A percentile compares a stretch with the other conserved stretches of the same genome.
Conservation (phyloP, 2,888 invertebrate genomes). For the Notodonta dromedarius region DNA sequence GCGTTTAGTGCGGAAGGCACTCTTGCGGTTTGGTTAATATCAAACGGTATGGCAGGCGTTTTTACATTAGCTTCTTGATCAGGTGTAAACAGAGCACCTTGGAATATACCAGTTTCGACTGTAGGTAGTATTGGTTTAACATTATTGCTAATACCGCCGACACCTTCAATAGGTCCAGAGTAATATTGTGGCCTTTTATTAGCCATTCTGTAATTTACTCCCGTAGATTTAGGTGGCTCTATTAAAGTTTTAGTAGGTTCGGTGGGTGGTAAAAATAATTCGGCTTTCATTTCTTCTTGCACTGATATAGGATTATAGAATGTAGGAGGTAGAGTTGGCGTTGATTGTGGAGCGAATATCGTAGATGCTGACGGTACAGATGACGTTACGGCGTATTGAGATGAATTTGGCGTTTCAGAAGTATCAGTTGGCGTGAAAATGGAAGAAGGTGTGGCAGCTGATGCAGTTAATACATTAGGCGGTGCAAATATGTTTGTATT, state of each 20-base stretch:
- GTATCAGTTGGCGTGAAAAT: not conserved
- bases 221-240: constrained; percentile 67
- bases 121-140: constrained; percentile 63
- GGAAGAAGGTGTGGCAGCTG: not conserved
- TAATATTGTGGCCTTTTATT: constrained; percentile 78
- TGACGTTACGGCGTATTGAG: constrained; percentile 7
- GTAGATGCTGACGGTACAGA: constrained; percentile 7
- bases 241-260: constrained; percentile 51
- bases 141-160: constrained; percentile 71
- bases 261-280: constrained; percentile 13
- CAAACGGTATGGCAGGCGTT: constrained; percentile 35
- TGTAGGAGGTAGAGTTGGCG: constrained; percentile 27
- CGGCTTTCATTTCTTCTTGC: constrained; percentile 16
- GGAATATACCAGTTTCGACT: constrained; percentile 49
- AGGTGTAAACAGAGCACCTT: constrained; percentile 66
- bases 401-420: constrained; percentile 7
- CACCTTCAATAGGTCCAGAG: constrained; percentile 76
- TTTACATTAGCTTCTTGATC: constrained; percentile 28
- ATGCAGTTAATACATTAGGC: not conserved
- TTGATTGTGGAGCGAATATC: constrained; percentile 8
- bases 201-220: constrained; percentile 65
- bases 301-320: constrained; percentile 39
- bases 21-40: constrained; percentile 23
- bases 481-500: constrained; percentile 11
- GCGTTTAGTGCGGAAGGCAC: not conserved